phyloP scores from a whole-genome alignment of 1,140 invertebrate genomes.

The Rhopalosiphum padi region DNA sequence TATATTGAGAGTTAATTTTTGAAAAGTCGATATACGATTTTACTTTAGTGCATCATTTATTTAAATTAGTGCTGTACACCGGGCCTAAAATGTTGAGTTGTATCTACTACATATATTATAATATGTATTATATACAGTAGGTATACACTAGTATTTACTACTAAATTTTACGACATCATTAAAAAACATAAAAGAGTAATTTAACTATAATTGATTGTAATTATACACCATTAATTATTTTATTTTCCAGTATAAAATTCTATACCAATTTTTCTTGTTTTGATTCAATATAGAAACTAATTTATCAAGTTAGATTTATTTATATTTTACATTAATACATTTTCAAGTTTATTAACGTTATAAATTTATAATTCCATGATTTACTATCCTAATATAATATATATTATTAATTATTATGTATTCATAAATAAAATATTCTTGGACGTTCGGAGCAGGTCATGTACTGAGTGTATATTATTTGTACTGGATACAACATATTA shows the following conservation, averaged over 20 bases:
- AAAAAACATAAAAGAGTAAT: not conserved
- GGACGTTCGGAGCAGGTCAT: not conserved
- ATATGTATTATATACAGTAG: too few species aligned
- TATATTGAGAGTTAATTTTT: not conserved
- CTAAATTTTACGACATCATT: not conserved
- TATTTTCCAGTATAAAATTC: not conserved
- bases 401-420: too few species aligned
- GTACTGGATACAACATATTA: not conserved
- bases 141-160: not conserved
- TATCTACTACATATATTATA: not conserved
- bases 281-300: not conserved
- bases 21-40: not conserved
- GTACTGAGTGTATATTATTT: not conserved
- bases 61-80: not conserved
- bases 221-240: not conserved
- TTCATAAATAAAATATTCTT: not conserved
- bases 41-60: not conserved
- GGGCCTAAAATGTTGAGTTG: not conserved
- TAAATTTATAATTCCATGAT: not conserved
- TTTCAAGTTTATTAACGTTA: not conserved
- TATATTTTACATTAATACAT: not conserved
- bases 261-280: not conserved
- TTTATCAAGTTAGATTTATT: not conserved
- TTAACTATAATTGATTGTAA: not conserved
- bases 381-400: not conserved